Base-by-base conservation (phyloP, 1,140 invertebrate species). In the Temnothorax longispinosus region DNA sequence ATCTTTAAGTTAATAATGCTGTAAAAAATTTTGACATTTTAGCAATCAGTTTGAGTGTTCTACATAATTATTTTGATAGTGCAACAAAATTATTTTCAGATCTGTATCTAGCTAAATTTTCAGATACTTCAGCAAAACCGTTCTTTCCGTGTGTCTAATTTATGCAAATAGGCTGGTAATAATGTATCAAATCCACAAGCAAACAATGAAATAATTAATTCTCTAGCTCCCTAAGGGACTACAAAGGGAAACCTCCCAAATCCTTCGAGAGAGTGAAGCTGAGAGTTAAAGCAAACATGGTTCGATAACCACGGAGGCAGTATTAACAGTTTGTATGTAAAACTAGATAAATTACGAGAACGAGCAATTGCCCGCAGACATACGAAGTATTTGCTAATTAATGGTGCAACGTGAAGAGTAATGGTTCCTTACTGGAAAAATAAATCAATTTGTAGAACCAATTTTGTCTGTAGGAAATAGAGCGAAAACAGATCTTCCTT, bases 191-290 rank as follows among this genome's bases (percentile, higher is more conserved):
- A 56, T 81, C 35, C 78, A 7, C 35, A 15, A 71, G 64, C 78
- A 81, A 81, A 81, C 62, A 81, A 58, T 81, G 78, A 81, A 81
- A 81, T 81, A 81, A 71, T 81, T 81, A 81, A 81, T 81, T 67
- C 78, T 32, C 64, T 18, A 41, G 50, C 21, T 81, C 65, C 78
- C 78, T 27, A 13, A 71, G 50, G 78, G 64, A 81, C 38, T 81
- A 80, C 76, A 80, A 81, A 81, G 64, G 64, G 65, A 81, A 54
- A 52, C 50, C 62, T 80, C 3, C 62, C n/a, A 56, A 56, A 56
- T 56, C 78, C 64, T 81, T 41, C 50, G 78, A 81, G 35, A 71
- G 50, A 47, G 62, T 8, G 21, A 58, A 56, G 78, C 47, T 81
- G 27, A 81, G 64, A 50, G 78, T 81, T 71, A 44, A 54, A 81